Conservation (phyloP, 2,797 vertebrate genomes). For the Lerista edwardsae region DNA sequence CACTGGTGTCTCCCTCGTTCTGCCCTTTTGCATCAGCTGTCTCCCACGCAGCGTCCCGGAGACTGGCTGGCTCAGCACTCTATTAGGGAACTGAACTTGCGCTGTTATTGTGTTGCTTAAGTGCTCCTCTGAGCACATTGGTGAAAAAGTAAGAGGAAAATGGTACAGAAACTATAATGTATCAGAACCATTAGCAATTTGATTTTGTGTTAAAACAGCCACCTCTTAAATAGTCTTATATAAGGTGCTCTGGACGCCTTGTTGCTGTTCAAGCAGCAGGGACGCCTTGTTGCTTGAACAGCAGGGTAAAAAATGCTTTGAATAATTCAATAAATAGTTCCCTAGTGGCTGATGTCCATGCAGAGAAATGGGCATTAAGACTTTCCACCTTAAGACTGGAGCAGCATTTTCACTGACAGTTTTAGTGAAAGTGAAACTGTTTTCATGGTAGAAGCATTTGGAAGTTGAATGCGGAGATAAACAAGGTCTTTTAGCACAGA, state of each 20-base stretch:
- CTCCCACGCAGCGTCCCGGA: no score
- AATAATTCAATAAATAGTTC: neutral
- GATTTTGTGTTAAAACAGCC: conserved; percentile 9
- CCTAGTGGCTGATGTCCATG: neutral
- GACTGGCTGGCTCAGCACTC: no score
- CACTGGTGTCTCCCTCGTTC: no score
- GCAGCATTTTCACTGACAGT: conserved; percentile 16
- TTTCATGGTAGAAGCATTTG: neutral
- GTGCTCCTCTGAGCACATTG: neutral
- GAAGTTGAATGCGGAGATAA: conserved; percentile 23
- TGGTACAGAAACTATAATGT: neutral
- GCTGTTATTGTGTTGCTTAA: neutral
- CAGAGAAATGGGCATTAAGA: neutral
- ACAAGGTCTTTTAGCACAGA: conserved; percentile 14
- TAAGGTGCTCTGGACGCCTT: no score
- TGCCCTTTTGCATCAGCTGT: no score
- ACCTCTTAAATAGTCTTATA: neutral
- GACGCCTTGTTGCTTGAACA: no score
- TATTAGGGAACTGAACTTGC: neutral
- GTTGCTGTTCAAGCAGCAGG: no score
- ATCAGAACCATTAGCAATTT: neutral
- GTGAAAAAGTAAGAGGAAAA: neutral
- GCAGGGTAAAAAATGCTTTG: no score
- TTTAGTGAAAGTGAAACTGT: neutral
- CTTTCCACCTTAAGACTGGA: neutral